A percentile compares a stretch with the other conserved stretches of the same genome.
phyloP scores from a whole-genome alignment of 2,113 vertebrate genomes.

The Lepus americanus region DNA sequence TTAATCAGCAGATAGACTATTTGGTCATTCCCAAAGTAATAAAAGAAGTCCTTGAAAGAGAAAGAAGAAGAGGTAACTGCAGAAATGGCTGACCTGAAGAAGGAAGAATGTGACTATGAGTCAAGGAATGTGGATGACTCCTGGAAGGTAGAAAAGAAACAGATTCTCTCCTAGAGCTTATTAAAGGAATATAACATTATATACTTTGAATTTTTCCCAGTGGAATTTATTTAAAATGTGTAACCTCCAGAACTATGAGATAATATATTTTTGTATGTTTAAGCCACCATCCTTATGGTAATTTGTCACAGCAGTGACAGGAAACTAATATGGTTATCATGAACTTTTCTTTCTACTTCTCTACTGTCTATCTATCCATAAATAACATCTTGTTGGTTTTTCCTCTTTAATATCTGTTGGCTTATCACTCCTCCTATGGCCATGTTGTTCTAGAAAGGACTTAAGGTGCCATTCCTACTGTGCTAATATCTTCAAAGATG shows the following conservation, averaged over 20 bases:
- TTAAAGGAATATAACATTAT: neutral
- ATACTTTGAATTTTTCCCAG: neutral
- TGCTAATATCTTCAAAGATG: constrained; percentile 17
- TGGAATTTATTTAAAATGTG: neutral
- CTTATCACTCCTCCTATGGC: neutral
- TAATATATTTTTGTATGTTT: neutral
- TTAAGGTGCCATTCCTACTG: neutral
- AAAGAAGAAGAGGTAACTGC: neutral
- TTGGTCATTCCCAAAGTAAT: neutral
- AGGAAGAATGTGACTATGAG: neutral
- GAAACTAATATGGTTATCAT: neutral
- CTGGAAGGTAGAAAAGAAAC: neutral
- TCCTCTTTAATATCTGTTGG: neutral
- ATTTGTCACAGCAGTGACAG: neutral
- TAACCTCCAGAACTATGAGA: neutral
- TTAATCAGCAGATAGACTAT: neutral
- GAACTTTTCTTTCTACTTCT: neutral
- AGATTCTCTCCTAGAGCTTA: neutral
- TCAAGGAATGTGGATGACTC: neutral
- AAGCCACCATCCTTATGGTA: neutral
- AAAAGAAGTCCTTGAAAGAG: neutral
- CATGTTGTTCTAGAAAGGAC: constrained; percentile 5
- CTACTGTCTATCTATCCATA: neutral
- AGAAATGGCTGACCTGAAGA: neutral
- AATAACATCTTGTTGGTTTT: neutral